Conservation (phyloP, 2,888 invertebrate species). For the Drosophila tanythrix region DNA sequence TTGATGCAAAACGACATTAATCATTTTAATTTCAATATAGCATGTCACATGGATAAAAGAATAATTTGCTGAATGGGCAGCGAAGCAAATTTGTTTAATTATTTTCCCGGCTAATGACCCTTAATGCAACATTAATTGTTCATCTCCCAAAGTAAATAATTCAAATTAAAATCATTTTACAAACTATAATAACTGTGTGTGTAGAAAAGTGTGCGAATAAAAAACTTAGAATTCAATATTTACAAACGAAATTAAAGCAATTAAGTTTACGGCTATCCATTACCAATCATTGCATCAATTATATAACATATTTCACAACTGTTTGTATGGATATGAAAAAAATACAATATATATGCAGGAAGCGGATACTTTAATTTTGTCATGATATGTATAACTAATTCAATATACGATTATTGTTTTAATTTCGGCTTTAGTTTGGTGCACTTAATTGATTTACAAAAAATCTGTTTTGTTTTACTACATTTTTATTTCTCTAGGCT, state of each 20-base stretch:
- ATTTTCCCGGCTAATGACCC: constrained; percentile 2
- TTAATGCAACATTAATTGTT: constrained; percentile 4
- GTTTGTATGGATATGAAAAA: background rate
- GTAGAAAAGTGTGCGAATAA: background rate
- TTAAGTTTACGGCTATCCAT: background rate
- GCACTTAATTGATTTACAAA: background rate
- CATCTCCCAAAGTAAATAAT: constrained; percentile 2
- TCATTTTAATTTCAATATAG: constrained; percentile 38
- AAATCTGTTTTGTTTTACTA: background rate
- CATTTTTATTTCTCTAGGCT: background rate
- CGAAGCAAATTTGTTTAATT: constrained; percentile 24
- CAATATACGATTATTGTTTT: background rate
- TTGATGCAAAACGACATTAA: constrained; percentile 8
- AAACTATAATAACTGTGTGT: background rate
- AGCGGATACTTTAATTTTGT: background rate
- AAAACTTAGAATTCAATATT: background rate
- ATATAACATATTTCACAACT: background rate
- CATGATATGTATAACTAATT: background rate
- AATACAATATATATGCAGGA: background rate
- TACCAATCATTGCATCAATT: background rate
- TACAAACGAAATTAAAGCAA: background rate
- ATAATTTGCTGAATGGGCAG: constrained; percentile 1
- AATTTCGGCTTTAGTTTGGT: background rate
- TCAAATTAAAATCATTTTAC: background rate
- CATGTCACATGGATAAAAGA: constrained; percentile 27